These are phyloP conservation scores for Drosophila parthenogenetica DNA, from an alignment of 2,888 invertebrate genomes.

Conservation along the genomic window DNA sequence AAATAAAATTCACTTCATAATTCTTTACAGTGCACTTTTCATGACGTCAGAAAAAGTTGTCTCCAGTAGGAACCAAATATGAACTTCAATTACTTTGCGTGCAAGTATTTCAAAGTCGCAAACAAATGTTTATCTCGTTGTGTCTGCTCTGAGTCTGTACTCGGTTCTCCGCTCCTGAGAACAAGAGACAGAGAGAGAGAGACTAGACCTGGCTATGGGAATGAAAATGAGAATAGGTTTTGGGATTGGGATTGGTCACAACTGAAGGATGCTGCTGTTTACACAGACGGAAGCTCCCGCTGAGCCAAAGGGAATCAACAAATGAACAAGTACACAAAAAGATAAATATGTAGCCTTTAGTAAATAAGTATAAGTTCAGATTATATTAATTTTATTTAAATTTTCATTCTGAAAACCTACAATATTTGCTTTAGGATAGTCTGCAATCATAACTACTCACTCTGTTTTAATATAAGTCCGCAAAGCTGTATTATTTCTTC, in stretches of 20 bases:
- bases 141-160: conserved; percentile 30
- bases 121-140: conserved; percentile 49
- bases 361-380: too few species aligned
- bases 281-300: conserved; percentile 48
- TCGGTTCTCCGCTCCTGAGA: conserved; percentile 8
- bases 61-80: conserved; percentile 31
- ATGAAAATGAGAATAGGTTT: neutral
- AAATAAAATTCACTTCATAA: neutral
- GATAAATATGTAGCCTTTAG: too few species aligned
- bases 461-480: too few species aligned
- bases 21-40: conserved; percentile 29
- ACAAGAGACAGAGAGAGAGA: conserved; percentile 1
- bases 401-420: too few species aligned
- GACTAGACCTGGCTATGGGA: conserved; percentile 11
- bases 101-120: conserved; percentile 51
- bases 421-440: too few species aligned
- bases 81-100: conserved; percentile 70
- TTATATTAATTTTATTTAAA: too few species aligned
- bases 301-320: conserved; percentile 23
- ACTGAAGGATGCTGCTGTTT: conserved; percentile 9
- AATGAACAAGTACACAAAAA: neutral
- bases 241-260: conserved; percentile 29
- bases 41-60: conserved; percentile 53
- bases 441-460: too few species aligned
- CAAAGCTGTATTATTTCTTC: too few species aligned